Evolutionary conservation across 2,113 vertebrate species (phyloP).

Genomic region (Bubo bubo): DNA sequence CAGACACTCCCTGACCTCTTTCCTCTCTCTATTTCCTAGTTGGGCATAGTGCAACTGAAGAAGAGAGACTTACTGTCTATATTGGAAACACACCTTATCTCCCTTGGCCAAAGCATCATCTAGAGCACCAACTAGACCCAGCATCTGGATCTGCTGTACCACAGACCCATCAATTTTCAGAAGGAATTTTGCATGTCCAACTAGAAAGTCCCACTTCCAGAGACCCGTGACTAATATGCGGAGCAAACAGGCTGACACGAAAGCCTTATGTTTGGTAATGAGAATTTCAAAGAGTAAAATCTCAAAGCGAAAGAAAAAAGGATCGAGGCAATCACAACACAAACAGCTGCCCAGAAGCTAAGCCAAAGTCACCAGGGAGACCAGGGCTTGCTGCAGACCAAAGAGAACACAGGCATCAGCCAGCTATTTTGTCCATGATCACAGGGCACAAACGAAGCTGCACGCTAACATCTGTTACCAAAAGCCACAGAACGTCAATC

Average conservation of each 20-base stretch:
- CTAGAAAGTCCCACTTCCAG: not conserved
- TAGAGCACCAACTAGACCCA: not conserved
- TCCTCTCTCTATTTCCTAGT: not conserved
- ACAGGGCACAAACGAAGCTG: not conserved
- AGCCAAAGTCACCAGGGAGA: not conserved
- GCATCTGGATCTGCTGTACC: not conserved
- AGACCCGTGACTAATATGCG: fast-evolving
- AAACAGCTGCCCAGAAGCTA: not conserved
- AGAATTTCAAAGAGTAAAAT: not conserved
- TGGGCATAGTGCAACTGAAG: not conserved
- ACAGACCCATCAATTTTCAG: not conserved
- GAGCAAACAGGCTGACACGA: not conserved
- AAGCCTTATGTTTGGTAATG: not conserved
- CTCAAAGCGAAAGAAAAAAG: not conserved
- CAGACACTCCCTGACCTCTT: not conserved
- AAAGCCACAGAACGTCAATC: not conserved
- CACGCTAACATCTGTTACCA: not conserved
- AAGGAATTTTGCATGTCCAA: not conserved
- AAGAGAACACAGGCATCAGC: not conserved
- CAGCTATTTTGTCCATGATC: not conserved
- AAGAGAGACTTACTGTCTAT: not conserved
- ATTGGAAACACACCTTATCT: not conserved
- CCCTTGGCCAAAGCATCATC: not conserved
- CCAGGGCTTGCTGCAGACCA: not conserved
- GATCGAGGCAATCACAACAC: not conserved